Base-by-base conservation (phyloP, 2,888 invertebrate genomes). In the Heliconius aoede region DNA sequence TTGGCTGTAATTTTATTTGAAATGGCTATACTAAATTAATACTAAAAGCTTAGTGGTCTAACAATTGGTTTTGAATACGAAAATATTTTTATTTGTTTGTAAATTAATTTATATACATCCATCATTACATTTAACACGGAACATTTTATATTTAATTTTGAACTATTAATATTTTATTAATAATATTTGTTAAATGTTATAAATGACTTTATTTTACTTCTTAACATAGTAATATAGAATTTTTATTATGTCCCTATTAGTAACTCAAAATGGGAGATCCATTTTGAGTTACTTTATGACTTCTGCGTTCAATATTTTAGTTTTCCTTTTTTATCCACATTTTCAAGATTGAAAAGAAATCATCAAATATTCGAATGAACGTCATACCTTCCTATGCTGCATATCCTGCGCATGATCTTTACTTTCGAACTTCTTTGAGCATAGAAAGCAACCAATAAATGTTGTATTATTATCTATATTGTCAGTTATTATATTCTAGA, bases 121-220 rank as follows among this genome's bases (percentile, higher is more conserved):
- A 46, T 65, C 73, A 79, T 76, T 60, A 72, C 78, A 79, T 79
- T 61, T 79, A 79, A 79, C 78, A 79, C 78, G 46, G 72, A 40
- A 79, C 78, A 79, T 77, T 58, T 62, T 74, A 32, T 74, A 60
- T 61, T 40, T 67, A 65, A 55, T 76, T 78, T 76, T 76, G 60
- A 15, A 74, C 74, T 74, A 65, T 71, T 30, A 76, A 58, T 74
- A 40, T 60, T 4, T 75, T 55, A 69, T 51, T 67, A 32, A 62
- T 71, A 64, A 40, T 62, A n/a, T 46, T 75, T 60, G 36, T 46
- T 74, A 36, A 60, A 51, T 64, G 30, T 75, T 74, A 40, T 74
- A 67, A 58, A 51, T 69, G 24, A 71, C n/a, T 30, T 30, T 69
- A 36, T 36, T 71, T 71, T 74, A 60, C 21, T 60, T 60, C 5